These are phyloP conservation scores for Metalampra italica DNA, from an alignment of 2,888 invertebrate genomes.

Conservation along the genomic window DNA sequence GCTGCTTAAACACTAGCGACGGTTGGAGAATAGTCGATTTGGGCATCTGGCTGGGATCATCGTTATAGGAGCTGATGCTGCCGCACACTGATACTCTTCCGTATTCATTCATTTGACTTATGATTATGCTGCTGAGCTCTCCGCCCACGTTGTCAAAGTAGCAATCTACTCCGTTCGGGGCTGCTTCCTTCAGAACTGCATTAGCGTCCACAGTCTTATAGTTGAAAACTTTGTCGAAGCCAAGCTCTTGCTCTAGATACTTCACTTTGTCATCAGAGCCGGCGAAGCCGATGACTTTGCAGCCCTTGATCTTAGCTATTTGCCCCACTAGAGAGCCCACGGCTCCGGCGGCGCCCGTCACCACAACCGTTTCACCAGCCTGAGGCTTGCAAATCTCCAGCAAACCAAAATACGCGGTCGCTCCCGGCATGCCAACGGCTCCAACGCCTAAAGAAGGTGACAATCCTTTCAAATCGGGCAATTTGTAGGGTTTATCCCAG, in stretches of 20 bases:
- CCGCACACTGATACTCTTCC: constrained; percentile 46
- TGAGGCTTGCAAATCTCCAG: constrained; percentile 83
- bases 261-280: constrained; percentile 84
- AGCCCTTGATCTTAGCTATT: constrained; percentile 84
- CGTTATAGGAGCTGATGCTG: constrained; percentile 54
- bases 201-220: constrained; percentile 81
- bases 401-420: constrained; percentile 85
- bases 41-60: constrained; percentile 29
- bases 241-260: constrained; percentile 81
- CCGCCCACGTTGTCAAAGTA: constrained; percentile 89
- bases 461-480: constrained; percentile 74
- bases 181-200: constrained; percentile 76
- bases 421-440: constrained; percentile 83
- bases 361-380: constrained; percentile 83
- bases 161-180: constrained; percentile 84
- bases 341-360: constrained; percentile 86
- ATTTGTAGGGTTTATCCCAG: constrained; percentile 30
- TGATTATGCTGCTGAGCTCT: constrained; percentile 77
- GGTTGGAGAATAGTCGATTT: constrained; percentile 72
- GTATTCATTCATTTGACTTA: constrained; percentile 77
- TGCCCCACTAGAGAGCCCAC: constrained; percentile 87
- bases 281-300: constrained; percentile 82
- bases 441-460: constrained; percentile 79
- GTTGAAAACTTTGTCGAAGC: constrained; percentile 85
- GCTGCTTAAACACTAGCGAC: constrained; percentile 72